Evolutionary conservation across 2,888 invertebrate genomes (phyloP), one percentile per base, ranked within the genome.

Genomic region (Pemphredon lugubris): DNA sequence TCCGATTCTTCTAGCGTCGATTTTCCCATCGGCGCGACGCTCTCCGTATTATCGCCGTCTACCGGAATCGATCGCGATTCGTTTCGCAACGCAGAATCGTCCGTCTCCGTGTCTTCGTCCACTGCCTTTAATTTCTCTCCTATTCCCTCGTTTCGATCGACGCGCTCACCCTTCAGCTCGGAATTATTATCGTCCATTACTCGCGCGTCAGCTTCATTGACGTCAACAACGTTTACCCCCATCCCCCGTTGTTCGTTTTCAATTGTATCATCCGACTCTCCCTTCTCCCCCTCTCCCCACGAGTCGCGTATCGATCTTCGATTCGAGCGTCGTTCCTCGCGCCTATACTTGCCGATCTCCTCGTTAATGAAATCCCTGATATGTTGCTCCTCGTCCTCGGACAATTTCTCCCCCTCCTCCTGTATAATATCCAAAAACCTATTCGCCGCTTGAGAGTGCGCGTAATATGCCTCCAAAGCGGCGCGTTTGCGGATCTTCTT

Each of bases 351-450:
- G 86, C 83, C 92, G 83, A 89, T 92, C 90, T 81, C 92, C 89
- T 79, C 92, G 90, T 82, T 93, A 85, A 79, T 92, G 86, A 79
- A 93, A 92, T 77, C 92, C n/a, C 89, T 77, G 50, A 90, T 88
- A 26, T 87, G 86, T 18, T 84, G 87, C 51, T 86, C 87, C 59
- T 83, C 91, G 74, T 93, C 91, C 75, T 93, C 93, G 3, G 93
- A 91, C 82, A 94, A 93, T 84, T 91, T 89, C 82, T 94, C 94
- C 2, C 92, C 93, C 90, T 96, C 96, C 89, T 96, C 96, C 82
- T 94, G 93, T 76, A 96, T 96, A 4, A 94, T 95, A 84, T 95
- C 95, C 83, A 96, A 90, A 75, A 92, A 94, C 85, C 94, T 92
- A 9, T 94, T 93, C 82, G 93, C 93, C 5, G 93, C 89, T 66